A percentile compares a stretch with the other conserved stretches of the same genome.
phyloP scores from a whole-genome alignment of 2,113 vertebrate species.

The Campylomormyrus tamandua region DNA sequence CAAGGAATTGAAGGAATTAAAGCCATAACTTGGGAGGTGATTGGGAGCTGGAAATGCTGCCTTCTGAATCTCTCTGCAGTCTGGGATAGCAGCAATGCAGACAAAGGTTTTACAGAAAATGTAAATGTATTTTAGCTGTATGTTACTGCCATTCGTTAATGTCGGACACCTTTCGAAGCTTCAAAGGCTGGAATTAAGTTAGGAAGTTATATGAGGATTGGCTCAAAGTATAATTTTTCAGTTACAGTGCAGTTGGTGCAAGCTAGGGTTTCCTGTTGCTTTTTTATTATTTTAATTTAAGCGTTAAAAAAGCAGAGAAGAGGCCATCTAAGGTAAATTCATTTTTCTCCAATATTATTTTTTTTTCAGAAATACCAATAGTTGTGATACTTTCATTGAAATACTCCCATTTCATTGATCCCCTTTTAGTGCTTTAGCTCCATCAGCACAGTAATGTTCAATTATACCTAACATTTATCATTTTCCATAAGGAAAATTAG shows the following conservation, averaged over 20 bases:
- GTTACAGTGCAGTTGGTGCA: neutral
- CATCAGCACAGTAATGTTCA: slow-evolving; percentile 71
- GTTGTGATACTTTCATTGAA: neutral
- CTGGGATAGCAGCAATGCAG: neutral
- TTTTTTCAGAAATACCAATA: neutral
- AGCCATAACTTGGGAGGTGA: neutral
- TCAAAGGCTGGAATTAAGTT: neutral
- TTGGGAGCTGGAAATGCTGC: neutral
- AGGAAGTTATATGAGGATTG: neutral
- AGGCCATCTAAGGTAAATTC: neutral
- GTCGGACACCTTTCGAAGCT: neutral
- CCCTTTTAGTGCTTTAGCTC: slow-evolving; percentile 51
- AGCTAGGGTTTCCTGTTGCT: neutral
- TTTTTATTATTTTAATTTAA: neutral
- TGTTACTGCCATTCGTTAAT: neutral
- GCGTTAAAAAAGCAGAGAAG: neutral
- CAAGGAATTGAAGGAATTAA: neutral
- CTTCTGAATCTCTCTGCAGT: neutral
- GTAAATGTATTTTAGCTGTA: neutral
- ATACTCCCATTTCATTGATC: slow-evolving; percentile 4
- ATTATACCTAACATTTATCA: slow-evolving; percentile 82
- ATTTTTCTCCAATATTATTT: neutral
- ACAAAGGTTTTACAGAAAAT: neutral
- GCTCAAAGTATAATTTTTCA: neutral
- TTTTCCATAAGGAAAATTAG: slow-evolving; percentile 68